Evolutionary conservation across 2,888 invertebrate species (phyloP).

Genomic region (Plutella xylostella): DNA sequence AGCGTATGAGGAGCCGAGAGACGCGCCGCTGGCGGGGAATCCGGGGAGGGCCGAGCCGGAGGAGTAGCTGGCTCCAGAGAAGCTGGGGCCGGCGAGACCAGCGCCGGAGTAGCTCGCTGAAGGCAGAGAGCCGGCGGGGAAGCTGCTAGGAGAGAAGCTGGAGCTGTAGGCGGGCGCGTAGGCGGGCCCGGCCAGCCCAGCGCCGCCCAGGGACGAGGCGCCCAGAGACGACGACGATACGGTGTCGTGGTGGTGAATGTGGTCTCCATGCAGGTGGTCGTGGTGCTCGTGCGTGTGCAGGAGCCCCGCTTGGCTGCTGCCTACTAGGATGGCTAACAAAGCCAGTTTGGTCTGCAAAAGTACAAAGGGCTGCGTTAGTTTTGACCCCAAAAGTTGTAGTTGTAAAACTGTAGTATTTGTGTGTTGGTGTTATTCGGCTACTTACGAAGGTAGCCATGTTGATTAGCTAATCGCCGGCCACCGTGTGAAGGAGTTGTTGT

Average conservation of each 20-base stretch:
- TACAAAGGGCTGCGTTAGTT: too few relatives aligned
- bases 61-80: conserved; percentile 3
- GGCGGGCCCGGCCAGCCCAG: conserved; percentile 19
- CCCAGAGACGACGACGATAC: too few relatives aligned
- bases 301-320: conserved; percentile 44
- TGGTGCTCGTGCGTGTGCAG: conserved; percentile 35
- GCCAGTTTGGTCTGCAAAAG: conserved; percentile 52
- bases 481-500: conserved; percentile 38
- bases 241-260: too few relatives aligned
- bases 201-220: conserved; percentile 5
- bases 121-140: conserved; percentile 51
- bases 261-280: conserved; percentile 12
- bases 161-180: conserved; percentile 24
- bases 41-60: background rate
- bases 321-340: conserved; percentile 52
- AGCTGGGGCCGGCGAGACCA: conserved; percentile 18
- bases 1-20: too few relatives aligned
- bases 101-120: conserved; percentile 48
- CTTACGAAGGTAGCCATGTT: conserved; percentile 63
- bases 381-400: too few relatives aligned
- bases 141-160: conserved; percentile 55
- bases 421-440: conserved; percentile 7
- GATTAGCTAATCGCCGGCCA: conserved; percentile 66
- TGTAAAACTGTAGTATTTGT: background rate
- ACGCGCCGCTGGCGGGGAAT: conserved; percentile 4